Base-by-base conservation (phyloP, 2,113 vertebrate genomes). In the Hippoglossus stenolepis region DNA sequence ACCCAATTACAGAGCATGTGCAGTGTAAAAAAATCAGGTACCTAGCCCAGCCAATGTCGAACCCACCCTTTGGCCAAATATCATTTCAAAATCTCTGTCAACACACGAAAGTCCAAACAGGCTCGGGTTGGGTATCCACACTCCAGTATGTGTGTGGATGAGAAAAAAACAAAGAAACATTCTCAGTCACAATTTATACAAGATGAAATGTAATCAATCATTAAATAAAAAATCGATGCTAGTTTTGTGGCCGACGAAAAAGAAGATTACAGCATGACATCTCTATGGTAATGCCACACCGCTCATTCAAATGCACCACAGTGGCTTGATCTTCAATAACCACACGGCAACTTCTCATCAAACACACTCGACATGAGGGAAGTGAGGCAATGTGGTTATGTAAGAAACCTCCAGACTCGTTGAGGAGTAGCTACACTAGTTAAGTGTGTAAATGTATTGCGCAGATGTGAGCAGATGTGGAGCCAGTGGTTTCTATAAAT, bases 401-500 rank as follows among this genome's bases (percentile, higher is more conserved):
- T 79, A 88, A 89, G 73, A 79, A 56, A 67, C 47, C 75, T 77
- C 49, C 71, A 75, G 70, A 47, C 61, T 68, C 40, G 28, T 5
- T 15, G 69, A 74, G 43, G 31, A 75, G 70, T 11, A 62, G 15
- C 63, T 54, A 4, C 15, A 35, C 26, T 51, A 18, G 61, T 82
- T 65, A 15, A 65, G 56, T 12, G 12, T 43, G 65, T 69, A 61
- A 72, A 77, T 77, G 81, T 49, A 70, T 63, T 68, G 63, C 58
- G 62, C 79, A 78, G 79, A 89, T 79, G 85, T 45, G 64, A 56
- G 59, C 77, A 82, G 70, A 90, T 87, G 85, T 75, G 65, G 77
- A 51, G 66, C 67, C 70, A 35, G 67, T 20, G 49, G 75, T 83
- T 82, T 82, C 71, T 70, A 65, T 77, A 80, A 83, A 83, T 78